These are phyloP conservation scores for Anguilla pacifica DNA, from an alignment of 2,797 vertebrate species.

Conservation along the genomic window DNA sequence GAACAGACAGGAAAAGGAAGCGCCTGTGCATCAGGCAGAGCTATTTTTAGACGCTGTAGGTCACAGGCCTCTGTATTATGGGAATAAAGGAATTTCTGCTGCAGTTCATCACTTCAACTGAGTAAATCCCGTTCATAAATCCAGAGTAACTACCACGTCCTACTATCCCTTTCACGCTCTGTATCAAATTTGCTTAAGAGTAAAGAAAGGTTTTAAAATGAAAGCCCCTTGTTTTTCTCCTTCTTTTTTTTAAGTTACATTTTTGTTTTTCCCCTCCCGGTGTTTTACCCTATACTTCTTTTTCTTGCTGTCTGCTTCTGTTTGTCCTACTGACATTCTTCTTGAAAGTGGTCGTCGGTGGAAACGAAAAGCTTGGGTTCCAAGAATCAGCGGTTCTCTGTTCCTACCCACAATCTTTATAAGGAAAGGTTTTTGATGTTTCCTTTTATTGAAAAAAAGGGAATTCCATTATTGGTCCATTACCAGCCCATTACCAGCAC, in stretches of 20 bases:
- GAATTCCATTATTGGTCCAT: conserved; percentile 1
- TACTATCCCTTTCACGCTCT: neutral
- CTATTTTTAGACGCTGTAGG: conserved; percentile 78
- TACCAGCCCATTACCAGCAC: neutral
- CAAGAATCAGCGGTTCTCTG: neutral
- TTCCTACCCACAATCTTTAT: neutral
- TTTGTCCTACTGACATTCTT: neutral
- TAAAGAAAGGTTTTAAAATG: neutral
- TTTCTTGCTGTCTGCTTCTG: neutral
- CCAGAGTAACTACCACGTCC: neutral
- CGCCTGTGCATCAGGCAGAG: conserved; percentile 61
- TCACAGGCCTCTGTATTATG: conserved; percentile 66
- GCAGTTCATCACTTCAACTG: conserved; percentile 53
- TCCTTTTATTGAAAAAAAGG: neutral
- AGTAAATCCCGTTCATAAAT: conserved; percentile 54
- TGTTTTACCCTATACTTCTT: neutral
- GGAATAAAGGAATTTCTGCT: conserved; percentile 66
- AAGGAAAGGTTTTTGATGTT: neutral
- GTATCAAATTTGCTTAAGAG: neutral
- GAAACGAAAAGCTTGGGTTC: neutral
- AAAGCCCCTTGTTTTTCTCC: neutral
- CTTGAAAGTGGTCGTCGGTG: neutral
- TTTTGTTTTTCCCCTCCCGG: neutral
- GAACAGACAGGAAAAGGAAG: conserved; percentile 72
- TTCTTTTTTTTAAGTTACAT: neutral